A percentile compares a stretch with the other conserved stretches of the same genome.
Evolutionary conservation across 1,140 invertebrate species (phyloP).

Genomic region (Lepidurus packardi): DNA sequence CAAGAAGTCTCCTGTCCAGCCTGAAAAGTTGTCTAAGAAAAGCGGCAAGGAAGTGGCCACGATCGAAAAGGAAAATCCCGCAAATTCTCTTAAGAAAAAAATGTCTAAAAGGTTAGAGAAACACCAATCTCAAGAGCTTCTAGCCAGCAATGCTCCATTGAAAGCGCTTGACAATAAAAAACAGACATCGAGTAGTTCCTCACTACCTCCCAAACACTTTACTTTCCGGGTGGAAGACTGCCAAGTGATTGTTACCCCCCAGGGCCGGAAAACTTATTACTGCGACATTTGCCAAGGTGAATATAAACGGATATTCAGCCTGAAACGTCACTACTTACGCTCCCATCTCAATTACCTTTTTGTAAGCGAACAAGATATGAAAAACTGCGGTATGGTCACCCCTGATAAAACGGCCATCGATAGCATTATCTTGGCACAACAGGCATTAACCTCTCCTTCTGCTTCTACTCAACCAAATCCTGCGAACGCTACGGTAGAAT

Average conservation of each 20-base stretch:
- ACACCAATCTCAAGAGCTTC: background rate
- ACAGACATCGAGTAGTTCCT: background rate
- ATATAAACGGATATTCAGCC: slow-evolving; percentile 51
- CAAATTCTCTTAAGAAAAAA: background rate
- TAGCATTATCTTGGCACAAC: slow-evolving; percentile 4
- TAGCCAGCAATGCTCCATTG: background rate
- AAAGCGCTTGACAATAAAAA: background rate
- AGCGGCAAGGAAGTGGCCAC: background rate
- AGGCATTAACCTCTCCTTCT: slow-evolving; percentile 27
- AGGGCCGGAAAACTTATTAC: slow-evolving; percentile 45
- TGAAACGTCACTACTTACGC: slow-evolving; percentile 53
- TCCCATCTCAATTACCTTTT: slow-evolving; percentile 52
- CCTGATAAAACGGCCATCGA: slow-evolving; percentile 28
- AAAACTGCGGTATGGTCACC: slow-evolving; percentile 43
- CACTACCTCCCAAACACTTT: background rate
- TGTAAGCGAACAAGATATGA: slow-evolving; percentile 46
- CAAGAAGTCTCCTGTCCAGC: background rate
- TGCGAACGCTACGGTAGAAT: background rate
- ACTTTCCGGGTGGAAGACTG: slow-evolving; percentile 8
- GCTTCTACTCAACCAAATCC: slow-evolving; percentile 25
- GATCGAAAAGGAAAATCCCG: background rate
- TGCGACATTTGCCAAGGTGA: slow-evolving; percentile 52
- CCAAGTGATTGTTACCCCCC: background rate
- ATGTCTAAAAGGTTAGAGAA: background rate
- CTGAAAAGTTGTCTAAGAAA: background rate